A percentile compares a stretch with the other conserved stretches of the same genome.
These are phyloP conservation scores for Andrena flavipes DNA, from an alignment of 2,888 invertebrate species.

Conservation along the genomic window DNA sequence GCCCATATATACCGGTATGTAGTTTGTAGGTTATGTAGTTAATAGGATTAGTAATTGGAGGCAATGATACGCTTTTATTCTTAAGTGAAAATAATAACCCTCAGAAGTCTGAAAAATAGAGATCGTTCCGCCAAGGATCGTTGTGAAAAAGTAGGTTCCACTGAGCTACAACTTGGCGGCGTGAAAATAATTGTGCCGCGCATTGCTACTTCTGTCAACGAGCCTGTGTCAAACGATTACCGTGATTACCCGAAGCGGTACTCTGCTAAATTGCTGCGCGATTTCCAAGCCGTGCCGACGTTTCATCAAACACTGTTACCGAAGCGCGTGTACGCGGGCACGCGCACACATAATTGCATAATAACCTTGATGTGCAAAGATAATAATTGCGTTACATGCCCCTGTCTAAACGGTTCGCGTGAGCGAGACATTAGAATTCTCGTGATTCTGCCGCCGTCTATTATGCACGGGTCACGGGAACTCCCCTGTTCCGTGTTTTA, in stretches of 20 bases:
- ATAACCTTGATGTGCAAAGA: slow-evolving; percentile 37
- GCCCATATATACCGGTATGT: no score
- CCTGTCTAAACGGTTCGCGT: slow-evolving; percentile 27
- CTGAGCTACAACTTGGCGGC: no score
- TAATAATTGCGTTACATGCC: slow-evolving; percentile 39
- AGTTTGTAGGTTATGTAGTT: not conserved
- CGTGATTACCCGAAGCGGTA: slow-evolving; percentile 5
- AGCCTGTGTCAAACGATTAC: not conserved
- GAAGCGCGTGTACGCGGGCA: slow-evolving; percentile 9
- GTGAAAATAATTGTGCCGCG: not conserved
- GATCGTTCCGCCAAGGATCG: not conserved
- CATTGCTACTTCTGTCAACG: not conserved
- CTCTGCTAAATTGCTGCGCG: slow-evolving; percentile 13
- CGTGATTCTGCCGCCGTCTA: slow-evolving; percentile 27
- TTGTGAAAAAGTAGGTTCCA: not conserved
- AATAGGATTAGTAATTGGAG: not conserved
- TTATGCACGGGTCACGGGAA: slow-evolving; percentile 28
- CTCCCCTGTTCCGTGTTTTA: slow-evolving; percentile 11
- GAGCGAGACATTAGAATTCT: slow-evolving; percentile 27
- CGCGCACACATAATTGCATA: slow-evolving; percentile 1
- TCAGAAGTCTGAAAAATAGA: not conserved
- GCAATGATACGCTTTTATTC: not conserved
- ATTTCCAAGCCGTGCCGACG: slow-evolving; percentile 21
- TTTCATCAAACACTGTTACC: slow-evolving; percentile 37
- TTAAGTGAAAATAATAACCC: no score